Base-by-base conservation (phyloP, 2,797 vertebrate genomes). In the Poecilia picta region DNA sequence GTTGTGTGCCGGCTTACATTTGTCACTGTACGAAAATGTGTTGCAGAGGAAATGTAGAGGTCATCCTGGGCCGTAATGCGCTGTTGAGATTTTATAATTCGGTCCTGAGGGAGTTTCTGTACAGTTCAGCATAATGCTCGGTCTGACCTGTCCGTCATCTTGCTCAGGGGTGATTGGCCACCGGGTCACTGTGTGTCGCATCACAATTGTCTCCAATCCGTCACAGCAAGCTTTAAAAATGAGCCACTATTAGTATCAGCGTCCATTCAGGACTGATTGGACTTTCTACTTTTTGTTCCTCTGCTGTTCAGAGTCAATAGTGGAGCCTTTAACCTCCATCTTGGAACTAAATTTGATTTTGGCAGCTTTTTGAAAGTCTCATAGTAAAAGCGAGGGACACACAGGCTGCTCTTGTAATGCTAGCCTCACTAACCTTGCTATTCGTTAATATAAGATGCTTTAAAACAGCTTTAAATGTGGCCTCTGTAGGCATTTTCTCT, bases 1-100 rank as follows among this genome's bases (percentile, higher is more conserved):
- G 77, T 75, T 8, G 51, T 83, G 83, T 74, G 84, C 68, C 51
- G 75, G 55, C 59, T 83, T 78, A 82, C 77, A 71, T 88, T 82
- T 91, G 78, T 47, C n/a, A 47, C 72, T 2, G 1, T 43, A 78
- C 83, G 46, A 43, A 72, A 76, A 49, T 62, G 13, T 43, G 33
- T 74, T 73, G 80, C 71, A 43, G 31, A 71, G 39, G 8, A 77
- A 78, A 77, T 57, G 75, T 13, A 31, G 28, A 76, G 70, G 23
- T 36, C 31, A 36, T 28, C 15, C 12, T 72, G 47, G 62, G 73
- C 23, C 59, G 33, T 80, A n/a, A 66, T 31, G 57, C 28, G 1
- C 81, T 72, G 36, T 12, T 46, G 15, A 33, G 43, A 55, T 78
- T 77, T 74, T 36, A 53, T 39, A 74, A 33, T 75, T 81, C 33